phyloP scores from a whole-genome alignment of 2,113 vertebrate genomes.

The Etheostoma spectabile region DNA sequence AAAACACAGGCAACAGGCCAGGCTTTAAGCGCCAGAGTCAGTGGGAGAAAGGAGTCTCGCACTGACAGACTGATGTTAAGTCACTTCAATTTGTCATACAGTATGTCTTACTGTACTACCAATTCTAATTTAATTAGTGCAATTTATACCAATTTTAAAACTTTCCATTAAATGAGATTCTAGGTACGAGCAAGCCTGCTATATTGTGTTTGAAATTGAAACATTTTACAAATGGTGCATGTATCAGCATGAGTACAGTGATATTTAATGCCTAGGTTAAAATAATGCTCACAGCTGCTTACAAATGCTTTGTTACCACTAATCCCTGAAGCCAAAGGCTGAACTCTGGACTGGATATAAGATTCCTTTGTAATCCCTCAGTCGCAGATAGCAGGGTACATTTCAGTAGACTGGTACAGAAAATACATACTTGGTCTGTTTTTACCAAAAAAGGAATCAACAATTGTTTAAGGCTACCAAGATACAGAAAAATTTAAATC shows the following conservation, averaged over 20 bases:
- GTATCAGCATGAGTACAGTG: not conserved
- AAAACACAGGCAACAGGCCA: conserved; percentile 93
- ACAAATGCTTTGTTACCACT: not conserved
- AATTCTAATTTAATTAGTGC: not conserved
- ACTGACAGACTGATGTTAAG: not conserved
- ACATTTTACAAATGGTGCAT: not conserved
- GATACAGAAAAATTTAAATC: not conserved
- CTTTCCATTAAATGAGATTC: not conserved
- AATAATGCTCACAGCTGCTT: not conserved
- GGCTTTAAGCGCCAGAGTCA: conserved; percentile 46
- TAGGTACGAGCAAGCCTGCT: not conserved
- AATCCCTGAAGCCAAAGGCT: not conserved
- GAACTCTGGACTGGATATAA: not conserved
- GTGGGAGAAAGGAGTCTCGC: not conserved
- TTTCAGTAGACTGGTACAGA: not conserved
- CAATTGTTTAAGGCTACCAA: not conserved
- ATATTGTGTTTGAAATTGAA: not conserved
- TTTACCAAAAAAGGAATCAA: not conserved
- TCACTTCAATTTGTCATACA: not conserved
- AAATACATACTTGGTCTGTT: not conserved
- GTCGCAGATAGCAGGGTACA: not conserved
- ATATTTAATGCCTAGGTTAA: not conserved
- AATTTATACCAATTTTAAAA: not conserved
- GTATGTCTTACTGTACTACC: no score
- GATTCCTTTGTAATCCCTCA: not conserved